These are phyloP conservation scores for Heliconius eleuchia DNA, from an alignment of 1,140 invertebrate species.

Conservation along the genomic window DNA sequence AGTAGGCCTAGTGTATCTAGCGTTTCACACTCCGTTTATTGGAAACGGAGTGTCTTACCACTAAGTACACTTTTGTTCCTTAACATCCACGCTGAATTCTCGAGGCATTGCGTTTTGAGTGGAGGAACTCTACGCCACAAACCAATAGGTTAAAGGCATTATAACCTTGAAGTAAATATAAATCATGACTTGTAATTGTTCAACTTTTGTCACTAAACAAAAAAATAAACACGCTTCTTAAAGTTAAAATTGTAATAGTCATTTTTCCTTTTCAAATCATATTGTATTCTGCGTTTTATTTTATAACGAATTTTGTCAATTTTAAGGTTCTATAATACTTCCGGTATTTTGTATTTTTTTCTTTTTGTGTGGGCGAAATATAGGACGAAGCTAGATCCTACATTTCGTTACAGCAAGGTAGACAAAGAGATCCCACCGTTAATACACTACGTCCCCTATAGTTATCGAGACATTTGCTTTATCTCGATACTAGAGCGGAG, in stretches of 20 bases:
- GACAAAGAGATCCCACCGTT: background rate
- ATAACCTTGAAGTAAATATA: background rate
- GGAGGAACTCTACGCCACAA: background rate
- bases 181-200: background rate
- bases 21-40: too few relatives aligned
- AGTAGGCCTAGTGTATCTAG: background rate
- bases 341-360: conserved; percentile 22
- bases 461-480: too few relatives aligned
- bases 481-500: too few relatives aligned
- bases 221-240: background rate
- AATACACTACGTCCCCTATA: background rate
- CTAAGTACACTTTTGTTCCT: too few relatives aligned
- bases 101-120: too few relatives aligned
- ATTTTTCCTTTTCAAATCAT: background rate
- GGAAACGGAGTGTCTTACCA: too few relatives aligned
- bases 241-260: background rate
- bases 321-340: conserved; percentile 33
- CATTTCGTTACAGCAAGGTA: too few relatives aligned
- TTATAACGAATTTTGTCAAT: background rate
- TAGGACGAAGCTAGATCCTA: too few relatives aligned
- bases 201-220: background rate
- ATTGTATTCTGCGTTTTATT: conserved; percentile 3
- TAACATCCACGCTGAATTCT: too few relatives aligned
- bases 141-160: background rate
- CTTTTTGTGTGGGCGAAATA: background rate